Evolutionary conservation across 2,113 vertebrate species (phyloP), one percentile per base, ranked within the genome.

Genomic region (Pholis gunnellus): DNA sequence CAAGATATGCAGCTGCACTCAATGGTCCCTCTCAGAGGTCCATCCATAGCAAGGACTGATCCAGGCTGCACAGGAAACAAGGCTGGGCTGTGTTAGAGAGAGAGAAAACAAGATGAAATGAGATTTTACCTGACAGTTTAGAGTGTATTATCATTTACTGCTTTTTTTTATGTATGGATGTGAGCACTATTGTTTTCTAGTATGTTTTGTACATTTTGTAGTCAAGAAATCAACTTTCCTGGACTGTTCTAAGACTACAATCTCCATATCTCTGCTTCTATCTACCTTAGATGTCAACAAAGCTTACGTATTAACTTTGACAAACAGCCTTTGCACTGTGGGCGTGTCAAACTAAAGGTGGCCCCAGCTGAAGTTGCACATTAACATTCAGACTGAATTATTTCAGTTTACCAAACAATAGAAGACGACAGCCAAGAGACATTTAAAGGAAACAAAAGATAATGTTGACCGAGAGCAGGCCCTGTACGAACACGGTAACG

Each of bases 271-370:
- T 6, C 7, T 38, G 18, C 50, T 36, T n/a, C n/a, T n/a, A n/a
- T n/a, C n/a, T n/a, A n/a, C n/a, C n/a, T 38, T 31, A 34, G 9
- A 76, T 22, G 73, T 68, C 79, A 84, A 87, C 81, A 87, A 82
- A 87, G 75, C 9, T 90, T 90, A 92, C 13, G 75, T 52, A 93
- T 93, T 92, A 93, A 93, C 90, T 89, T 86, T 56, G 52, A 64
- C 77, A 75, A 76, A 81, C 80, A 84, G 4, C 69, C 88, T 92
- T 90, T 92, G 88, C 80, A 84, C 83, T 34, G 44, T 64, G 72
- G 57, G 72, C 1, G 1, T 80, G 87, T 85, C 75, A 46, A 63
- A 42, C 34, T 29, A 4, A 57, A 56, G 63, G 34, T 13, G 10
- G 9, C 20, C 38, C 57, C 56, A 52, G 57, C 20, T 34, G 11